phyloP scores from a whole-genome alignment of 2,797 vertebrate species.

The Acipenser ruthenus region DNA sequence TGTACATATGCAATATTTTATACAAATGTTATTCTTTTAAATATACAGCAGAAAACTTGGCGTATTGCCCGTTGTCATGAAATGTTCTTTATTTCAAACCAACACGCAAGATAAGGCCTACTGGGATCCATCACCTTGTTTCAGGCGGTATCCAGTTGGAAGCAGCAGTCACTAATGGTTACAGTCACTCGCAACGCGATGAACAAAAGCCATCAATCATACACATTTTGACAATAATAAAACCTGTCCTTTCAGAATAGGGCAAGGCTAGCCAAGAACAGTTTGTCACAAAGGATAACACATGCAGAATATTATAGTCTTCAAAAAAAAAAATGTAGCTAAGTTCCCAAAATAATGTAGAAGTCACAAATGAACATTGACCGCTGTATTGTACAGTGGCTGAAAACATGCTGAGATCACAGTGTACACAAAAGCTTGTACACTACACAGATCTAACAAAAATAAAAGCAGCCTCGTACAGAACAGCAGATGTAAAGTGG shows the following conservation, averaged over 20 bases:
- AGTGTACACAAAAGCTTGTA: background rate
- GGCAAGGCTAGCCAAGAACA: background rate
- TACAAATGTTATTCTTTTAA: no score
- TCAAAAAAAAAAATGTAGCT: background rate
- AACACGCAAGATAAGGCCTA: background rate
- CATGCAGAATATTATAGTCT: background rate
- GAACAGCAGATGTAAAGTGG: no score
- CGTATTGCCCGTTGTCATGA: background rate
- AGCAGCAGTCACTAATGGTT: background rate
- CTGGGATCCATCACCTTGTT: background rate
- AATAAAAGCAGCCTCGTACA: no score
- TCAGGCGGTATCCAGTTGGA: background rate
- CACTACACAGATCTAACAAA: background rate
- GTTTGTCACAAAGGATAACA: background rate
- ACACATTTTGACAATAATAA: background rate
- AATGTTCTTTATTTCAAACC: conserved; percentile 2
- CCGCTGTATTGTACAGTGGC: background rate
- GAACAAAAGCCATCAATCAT: conserved; percentile 1
- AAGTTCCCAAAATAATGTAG: background rate
- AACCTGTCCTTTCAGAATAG: background rate
- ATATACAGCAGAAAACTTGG: no score
- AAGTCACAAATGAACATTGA: background rate
- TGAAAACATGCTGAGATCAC: background rate
- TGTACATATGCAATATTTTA: no score
- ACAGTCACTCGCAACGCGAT: background rate